Evolutionary conservation across 2,888 invertebrate genomes (phyloP).

Genomic region (Andrena bicolor): DNA sequence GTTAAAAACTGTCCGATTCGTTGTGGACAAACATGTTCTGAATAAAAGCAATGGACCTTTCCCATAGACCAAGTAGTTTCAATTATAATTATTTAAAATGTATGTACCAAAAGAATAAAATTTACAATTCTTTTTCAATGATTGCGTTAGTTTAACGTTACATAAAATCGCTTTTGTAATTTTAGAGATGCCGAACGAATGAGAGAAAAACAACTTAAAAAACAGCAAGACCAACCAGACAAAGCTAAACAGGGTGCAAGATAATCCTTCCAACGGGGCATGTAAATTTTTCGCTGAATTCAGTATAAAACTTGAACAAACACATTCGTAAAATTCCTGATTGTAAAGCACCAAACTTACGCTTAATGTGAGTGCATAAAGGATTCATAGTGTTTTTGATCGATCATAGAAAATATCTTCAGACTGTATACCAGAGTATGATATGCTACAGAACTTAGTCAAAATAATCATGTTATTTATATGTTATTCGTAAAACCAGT

Average conservation of each 20-base stretch:
- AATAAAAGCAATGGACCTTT: constrained; percentile 1
- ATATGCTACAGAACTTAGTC: constrained; percentile 57
- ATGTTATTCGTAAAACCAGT: constrained; percentile 56
- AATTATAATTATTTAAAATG: too few species aligned
- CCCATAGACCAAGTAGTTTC: too few species aligned
- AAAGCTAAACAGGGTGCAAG: constrained; percentile 73
- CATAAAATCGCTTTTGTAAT: not conserved
- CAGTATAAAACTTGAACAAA: constrained; percentile 42
- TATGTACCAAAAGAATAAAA: too few species aligned
- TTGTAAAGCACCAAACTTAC: constrained; percentile 49
- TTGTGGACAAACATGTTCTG: too few species aligned
- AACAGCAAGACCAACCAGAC: constrained; percentile 86
- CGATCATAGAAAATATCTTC: constrained; percentile 63
- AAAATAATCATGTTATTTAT: constrained; percentile 65
- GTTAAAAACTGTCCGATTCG: too few species aligned
- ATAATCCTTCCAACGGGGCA: constrained; percentile 59
- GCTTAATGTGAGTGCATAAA: constrained; percentile 55
- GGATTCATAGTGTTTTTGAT: constrained; percentile 58
- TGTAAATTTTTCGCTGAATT: constrained; percentile 44
- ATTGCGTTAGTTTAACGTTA: too few species aligned
- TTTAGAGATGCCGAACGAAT: constrained; percentile 94
- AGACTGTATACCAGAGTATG: constrained; percentile 47
- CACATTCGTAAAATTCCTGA: constrained; percentile 53
- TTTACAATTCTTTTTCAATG: too few species aligned
- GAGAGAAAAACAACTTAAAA: constrained; percentile 94